Percentiles rank a stretch among this genome's conserved stretches.
Evolutionary conservation across 2,888 invertebrate species (phyloP).

Genomic region (Odontothrips loti): DNA sequence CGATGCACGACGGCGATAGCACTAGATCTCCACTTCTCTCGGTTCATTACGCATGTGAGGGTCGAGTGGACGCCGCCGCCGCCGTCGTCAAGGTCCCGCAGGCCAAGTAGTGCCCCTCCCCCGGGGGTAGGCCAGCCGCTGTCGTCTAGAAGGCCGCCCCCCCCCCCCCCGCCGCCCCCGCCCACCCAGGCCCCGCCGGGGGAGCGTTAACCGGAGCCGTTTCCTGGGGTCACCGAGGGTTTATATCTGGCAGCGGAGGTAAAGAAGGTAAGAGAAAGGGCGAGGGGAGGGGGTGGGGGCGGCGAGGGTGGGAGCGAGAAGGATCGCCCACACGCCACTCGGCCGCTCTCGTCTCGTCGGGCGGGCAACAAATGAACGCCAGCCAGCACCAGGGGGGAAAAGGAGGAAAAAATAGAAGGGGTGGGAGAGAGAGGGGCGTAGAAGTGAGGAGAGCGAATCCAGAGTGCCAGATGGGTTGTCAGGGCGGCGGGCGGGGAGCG

Average conservation of each 20-base stretch:
- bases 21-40: not conserved
- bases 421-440: not conserved
- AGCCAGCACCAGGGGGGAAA: not conserved
- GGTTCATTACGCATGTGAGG: not conserved
- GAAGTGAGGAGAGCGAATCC: not conserved
- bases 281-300: not conserved
- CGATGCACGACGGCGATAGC: not conserved
- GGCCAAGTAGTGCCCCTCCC: not conserved
- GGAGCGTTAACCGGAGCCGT: no score
- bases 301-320: not conserved
- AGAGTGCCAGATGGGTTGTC: slow-evolving; percentile 19
- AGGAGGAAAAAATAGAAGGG: not conserved
- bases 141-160: not conserved
- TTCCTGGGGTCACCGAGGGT: no score
- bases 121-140: not conserved
- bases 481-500: not conserved
- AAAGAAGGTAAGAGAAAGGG: not conserved
- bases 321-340: not conserved
- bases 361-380: no score
- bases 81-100: not conserved
- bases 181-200: no score
- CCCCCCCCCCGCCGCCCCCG: not conserved
- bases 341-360: no score
- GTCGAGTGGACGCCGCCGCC: not conserved
- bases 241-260: no score